phyloP scores from a whole-genome alignment of 2,888 invertebrate species.

The Leptogaster cylindrica region DNA sequence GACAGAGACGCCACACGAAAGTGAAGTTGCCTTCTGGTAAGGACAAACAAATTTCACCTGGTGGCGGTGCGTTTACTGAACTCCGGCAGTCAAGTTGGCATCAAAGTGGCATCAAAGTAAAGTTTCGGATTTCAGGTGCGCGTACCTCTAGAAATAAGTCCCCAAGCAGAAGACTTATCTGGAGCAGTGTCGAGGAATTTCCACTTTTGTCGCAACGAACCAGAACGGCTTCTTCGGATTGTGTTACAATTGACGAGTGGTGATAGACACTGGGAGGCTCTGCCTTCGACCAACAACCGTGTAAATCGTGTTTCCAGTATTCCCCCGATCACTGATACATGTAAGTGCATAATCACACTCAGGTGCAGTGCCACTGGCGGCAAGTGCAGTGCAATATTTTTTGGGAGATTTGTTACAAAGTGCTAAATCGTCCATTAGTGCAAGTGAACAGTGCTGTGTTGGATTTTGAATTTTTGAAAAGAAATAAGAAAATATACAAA shows the following conservation, averaged over 20 bases:
- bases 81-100: neutral
- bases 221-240: constrained; percentile 30
- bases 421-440: neutral
- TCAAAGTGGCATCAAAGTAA: neutral
- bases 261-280: neutral
- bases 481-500: too few relatives aligned
- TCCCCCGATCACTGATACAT: neutral
- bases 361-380: neutral
- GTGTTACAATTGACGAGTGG: neutral
- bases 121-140: constrained; percentile 6
- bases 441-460: neutral
- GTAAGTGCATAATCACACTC: neutral
- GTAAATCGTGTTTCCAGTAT: constrained; percentile 22
- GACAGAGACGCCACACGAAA: too few relatives aligned
- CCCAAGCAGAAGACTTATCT: neutral
- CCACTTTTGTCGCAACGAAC: constrained; percentile 5
- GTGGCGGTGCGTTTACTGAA: neutral
- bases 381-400: neutral
- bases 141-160: neutral
- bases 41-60: neutral
- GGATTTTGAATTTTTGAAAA: too few relatives aligned
- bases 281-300: constrained; percentile 5
- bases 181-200: constrained; percentile 22
- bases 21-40: neutral
- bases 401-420: neutral